Base-by-base conservation (phyloP, 2,888 invertebrate species). In the Melinaea marsaeus region DNA sequence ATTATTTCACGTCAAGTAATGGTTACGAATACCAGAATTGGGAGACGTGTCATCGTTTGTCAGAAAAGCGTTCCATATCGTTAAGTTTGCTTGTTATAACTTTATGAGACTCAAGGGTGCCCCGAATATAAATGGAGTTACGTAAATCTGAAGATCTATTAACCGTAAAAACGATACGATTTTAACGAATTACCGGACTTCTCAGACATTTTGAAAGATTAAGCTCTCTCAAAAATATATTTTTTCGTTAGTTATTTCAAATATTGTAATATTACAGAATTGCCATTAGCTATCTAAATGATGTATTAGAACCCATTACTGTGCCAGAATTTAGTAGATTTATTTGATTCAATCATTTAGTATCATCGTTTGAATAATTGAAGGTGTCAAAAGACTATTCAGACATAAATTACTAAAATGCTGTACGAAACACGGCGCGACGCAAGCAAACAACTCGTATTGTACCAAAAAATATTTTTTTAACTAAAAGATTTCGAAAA, bases 1-100 rank as follows among this genome's bases (percentile, higher is more conserved):
- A 67, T 69, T 69, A 69, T 68, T 67, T 62, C 64, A 70, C 71
- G 66, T 58, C 65, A 65, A 60, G 66, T 66, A 69, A 66, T 42
- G 42, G 69, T 68, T 63, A 61, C 61, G 64, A 68, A 71, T 66
- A 66, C 58, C 47, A 32, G 61, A 47, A 74, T 68, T 71, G 72
- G 76, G 72, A 79, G 80, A 79, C 77, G 77, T 75, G 74, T 73
- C 74, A 69, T 75, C 78, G 77, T 80, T 84, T 79, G 79, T 77
- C 70, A 70, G 68, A 74, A 76, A 71, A 71, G 72, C 74, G 77
- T 77, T 81, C 78, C 78, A 79, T 79, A 79, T 83, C 83, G 84
- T 85, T 83, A 86, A 87, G 85, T 88, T 84, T 79, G 81, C 88
- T 86, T 85, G 84, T 88, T 88, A 87, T 83, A 85, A 85, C 81